A percentile compares a stretch with the other conserved stretches of the same genome.
These are phyloP conservation scores for Pelagia noctiluca DNA, from an alignment of 30 jellyfish, hydroid and myxozoan genomes.

Conservation along the genomic window DNA sequence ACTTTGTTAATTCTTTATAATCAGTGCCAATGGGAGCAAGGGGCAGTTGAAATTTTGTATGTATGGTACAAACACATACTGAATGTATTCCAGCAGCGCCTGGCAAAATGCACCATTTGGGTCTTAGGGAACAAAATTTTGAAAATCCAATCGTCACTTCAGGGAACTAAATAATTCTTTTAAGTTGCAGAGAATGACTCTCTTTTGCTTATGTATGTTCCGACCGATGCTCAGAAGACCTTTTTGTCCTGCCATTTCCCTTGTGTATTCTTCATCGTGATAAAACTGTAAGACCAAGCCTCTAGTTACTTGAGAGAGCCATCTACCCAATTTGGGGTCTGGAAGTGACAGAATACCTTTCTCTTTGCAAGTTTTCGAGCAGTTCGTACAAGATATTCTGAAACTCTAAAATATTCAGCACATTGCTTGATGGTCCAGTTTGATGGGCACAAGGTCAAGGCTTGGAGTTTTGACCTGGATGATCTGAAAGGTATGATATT, in stretches of 20 bases:
- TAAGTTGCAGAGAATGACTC: neutral
- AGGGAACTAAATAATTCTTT: slow-evolving; percentile 1
- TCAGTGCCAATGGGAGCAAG: slow-evolving; percentile 19
- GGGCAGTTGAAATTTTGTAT: neutral
- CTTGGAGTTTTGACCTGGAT: slow-evolving; percentile 58
- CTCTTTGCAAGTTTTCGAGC: neutral
- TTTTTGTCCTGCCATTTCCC: neutral
- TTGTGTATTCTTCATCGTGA: neutral
- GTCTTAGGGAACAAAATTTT: too few species aligned
- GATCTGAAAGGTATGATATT: slow-evolving; percentile 26
- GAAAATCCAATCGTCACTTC: neutral
- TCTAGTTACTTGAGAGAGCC: neutral
- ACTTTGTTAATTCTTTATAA: slow-evolving; percentile 15
- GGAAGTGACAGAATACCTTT: slow-evolving; percentile 8
- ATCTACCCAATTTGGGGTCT: neutral
- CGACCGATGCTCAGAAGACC: neutral
- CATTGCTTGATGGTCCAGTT: neutral
- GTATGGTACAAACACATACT: neutral
- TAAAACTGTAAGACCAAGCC: neutral
- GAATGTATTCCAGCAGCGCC: slow-evolving; percentile 25
- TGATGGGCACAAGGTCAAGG: too few species aligned
- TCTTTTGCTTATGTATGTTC: neutral
- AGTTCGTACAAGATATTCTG: slow-evolving; percentile 7
- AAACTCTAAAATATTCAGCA: neutral
- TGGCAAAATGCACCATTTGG: slow-evolving; percentile 24